Base-by-base conservation (phyloP, 2,797 vertebrate genomes). In the Gymnothorax javanicus region DNA sequence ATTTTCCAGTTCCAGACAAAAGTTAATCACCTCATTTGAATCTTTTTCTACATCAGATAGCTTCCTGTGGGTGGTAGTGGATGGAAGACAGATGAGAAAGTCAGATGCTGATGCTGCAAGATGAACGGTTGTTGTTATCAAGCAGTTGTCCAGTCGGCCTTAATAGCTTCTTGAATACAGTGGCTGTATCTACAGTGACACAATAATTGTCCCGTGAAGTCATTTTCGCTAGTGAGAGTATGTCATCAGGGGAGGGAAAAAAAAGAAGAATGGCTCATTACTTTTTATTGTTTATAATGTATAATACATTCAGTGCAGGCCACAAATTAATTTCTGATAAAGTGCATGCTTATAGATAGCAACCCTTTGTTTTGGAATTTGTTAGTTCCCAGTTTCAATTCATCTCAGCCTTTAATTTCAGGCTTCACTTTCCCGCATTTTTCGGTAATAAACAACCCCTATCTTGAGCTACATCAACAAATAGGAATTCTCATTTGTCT, bases 261-360 rank as follows among this genome's bases (percentile, higher is more conserved):
- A 69, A n/a, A 69, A 1, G 7, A 69, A n/a, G 23, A 23, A 69
- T 69, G 64, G 64, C 64, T 69, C 23, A 69, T 69, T 25, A 69
- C 64, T n/a, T 69, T 67, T 67, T 25, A 67, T 67, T 67, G 23
- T 69, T 69, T 7, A 69, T 69, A 1, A n/a, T 69, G n/a, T 69
- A 69, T 69, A 8, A n/a, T 69, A 25, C 64, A 69, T 69, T 69
- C 64, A 69, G 25, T 69, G 9, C 64, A 25, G 64, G 23, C 64
- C 25, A 69, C 64, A 69, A n/a, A 69, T 69, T 25, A n/a, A 69
- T 69, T n/a, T n/a, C 64, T 69, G 64, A 69, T 69, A n/a, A 69
- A 69, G 25, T n/a, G 23, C 23, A 25, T 7, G 64, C 64, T 7
- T 69, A 25, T 69, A n/a, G n/a, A n/a, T 25, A 25, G 64, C 64